These are phyloP conservation scores for Andrena fulva DNA, from an alignment of 2,888 invertebrate genomes.

Conservation along the genomic window DNA sequence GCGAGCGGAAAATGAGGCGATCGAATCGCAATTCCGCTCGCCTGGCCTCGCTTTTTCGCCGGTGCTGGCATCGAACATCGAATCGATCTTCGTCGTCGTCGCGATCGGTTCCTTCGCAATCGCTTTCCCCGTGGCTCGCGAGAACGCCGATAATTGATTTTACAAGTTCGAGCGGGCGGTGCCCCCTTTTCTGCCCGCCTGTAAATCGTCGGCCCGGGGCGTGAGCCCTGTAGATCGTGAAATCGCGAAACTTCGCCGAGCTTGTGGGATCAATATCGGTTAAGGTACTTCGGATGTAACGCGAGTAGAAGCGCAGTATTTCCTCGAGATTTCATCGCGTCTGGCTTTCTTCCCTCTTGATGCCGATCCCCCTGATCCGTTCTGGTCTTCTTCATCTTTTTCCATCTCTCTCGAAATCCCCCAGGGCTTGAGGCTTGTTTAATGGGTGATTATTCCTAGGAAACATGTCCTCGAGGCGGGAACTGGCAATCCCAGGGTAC, in stretches of 20 bases:
- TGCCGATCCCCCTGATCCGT: not conserved
- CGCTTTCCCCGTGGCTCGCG: constrained; percentile 30
- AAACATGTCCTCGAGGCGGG: no score
- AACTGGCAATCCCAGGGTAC: no score
- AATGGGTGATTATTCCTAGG: no score
- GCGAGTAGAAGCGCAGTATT: constrained; percentile 59
- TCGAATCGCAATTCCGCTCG: constrained; percentile 46
- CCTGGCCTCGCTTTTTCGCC: not conserved
- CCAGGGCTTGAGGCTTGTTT: no score
- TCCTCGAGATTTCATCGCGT: constrained; percentile 52
- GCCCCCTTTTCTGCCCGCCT: constrained; percentile 40
- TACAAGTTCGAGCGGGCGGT: constrained; percentile 49
- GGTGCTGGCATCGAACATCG: not conserved
- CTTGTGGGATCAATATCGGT: constrained; percentile 36
- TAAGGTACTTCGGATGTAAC: constrained; percentile 15
- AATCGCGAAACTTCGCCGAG: not conserved
- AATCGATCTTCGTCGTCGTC: constrained; percentile 58
- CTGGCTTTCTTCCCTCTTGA: constrained; percentile 17
- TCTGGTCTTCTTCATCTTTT: not conserved
- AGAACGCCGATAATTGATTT: constrained; percentile 66
- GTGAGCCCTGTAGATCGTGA: constrained; percentile 32
- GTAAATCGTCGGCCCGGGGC: constrained; percentile 40
- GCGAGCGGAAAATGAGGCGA: constrained; percentile 47
- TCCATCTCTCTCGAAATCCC: not conserved
- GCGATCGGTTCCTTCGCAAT: constrained; percentile 47